Evolutionary conservation across 2,888 invertebrate species (phyloP), one percentile per base, ranked within the genome.

Genomic region (Lasioglossum leucozonium): DNA sequence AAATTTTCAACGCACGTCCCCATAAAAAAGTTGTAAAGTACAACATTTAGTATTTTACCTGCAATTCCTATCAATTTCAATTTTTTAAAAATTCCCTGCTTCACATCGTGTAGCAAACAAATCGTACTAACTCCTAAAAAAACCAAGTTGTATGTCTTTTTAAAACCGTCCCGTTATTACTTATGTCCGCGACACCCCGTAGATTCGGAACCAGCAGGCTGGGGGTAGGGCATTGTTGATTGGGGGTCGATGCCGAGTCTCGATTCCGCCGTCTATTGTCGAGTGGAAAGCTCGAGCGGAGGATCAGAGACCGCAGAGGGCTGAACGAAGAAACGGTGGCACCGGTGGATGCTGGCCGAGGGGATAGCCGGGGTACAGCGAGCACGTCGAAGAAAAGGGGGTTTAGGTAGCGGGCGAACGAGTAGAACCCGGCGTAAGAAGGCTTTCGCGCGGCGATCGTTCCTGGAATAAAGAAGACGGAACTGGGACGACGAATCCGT

Each of bases 221-320:
- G 77, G 82, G 80, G 82, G 82, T 84, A 86, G 87, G 82, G 90
- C 89, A 90, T 90, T 89, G 91, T 91, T 89, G 91, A 91, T 91
- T 81, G 91, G 89, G 91, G 86, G 83, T 88, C 87, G 89, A 90
- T 87, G 87, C 88, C 87, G 84, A 88, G 87, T 88, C 84, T 88
- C 86, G 79, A 88, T 88, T 90, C 86, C 82, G 72, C 73, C 82
- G 80, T 85, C 89, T 69, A 91, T 91, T 91, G 90, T 89, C 87
- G 91, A 87, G 89, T 78, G 84, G 83, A 81, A 87, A 87, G 85
- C 84, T 83, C 82, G 83, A 84, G 75, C 85, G 81, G 77, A 72
- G 82, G 82, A 73, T 78, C 75, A 84, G 83, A 77, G 73, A 81
- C 44, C 58, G 76, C 37, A 77, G 37, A 67, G 58, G 74, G 83